Base-by-base conservation (phyloP, 2,888 invertebrate species). In the Coenonympha glycerion region DNA sequence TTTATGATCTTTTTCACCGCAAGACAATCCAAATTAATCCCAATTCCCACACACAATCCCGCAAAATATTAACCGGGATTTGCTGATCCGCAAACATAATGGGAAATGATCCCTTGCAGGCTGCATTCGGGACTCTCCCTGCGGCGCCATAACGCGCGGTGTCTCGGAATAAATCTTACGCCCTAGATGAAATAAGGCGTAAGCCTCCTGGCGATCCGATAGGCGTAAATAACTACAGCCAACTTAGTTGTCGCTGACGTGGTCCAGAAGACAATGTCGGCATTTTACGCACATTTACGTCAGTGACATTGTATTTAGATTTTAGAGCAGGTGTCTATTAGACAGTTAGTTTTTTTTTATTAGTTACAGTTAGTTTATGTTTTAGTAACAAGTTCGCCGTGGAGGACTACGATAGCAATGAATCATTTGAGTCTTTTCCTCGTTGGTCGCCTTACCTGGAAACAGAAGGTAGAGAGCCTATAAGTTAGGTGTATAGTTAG, bases 131-230 rank as follows among this genome's bases (percentile, higher is more conserved):
- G 52, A 66, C 63, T 65, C 72, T 83, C 84, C 84, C 84, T 78
- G 79, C 66, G 78, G 84, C 75, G 70, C 81, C 73, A 74, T 84
- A 83, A 83, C 83, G 79, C 76, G 76, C 73, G 62, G 72, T 78
- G 81, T 82, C 80, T 71, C 77, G 80, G 81, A 75, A 86, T 86
- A 86, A 86, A 86, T 86, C 86, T 84, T 74, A 58, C 76, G 79
- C 86, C 85, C 86, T 72, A 65, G 64, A 62, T 63, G 60, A 60
- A 61, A 62, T 33, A 24, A 34, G 62, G 71, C 67, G 69, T 61
- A 78, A 77, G 76, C 74, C 75, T 73, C 72, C 75, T 79, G 79
- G 80, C 79, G 71, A 67, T 62, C 59, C 76, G 76, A 81, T 81
- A 80, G 83, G 19, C n/a, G 36, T 21, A n/a, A 11, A 6, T 19